Evolutionary conservation across 2,113 vertebrate species (phyloP).

Genomic region (Channa argus): DNA sequence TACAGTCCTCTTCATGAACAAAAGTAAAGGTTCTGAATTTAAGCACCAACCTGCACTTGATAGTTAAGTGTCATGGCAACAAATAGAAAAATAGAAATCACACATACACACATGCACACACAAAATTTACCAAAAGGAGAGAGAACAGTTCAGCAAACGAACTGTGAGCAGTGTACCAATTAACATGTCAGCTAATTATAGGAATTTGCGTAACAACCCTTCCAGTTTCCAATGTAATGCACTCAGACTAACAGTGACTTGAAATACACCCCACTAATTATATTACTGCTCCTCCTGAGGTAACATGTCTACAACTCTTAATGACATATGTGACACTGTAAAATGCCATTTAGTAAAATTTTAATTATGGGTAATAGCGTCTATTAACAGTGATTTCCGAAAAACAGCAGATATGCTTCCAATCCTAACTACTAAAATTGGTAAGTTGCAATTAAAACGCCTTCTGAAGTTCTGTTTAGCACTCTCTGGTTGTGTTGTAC

Average conservation of each 20-base stretch:
- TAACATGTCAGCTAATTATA: constrained; percentile 76
- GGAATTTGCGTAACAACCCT: constrained; percentile 74
- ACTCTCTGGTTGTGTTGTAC: neutral
- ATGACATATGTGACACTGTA: neutral
- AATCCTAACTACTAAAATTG: neutral
- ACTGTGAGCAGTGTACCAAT: constrained; percentile 62
- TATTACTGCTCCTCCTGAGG: constrained; percentile 25
- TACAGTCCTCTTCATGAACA: constrained; percentile 7
- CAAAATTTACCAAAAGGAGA: constrained; percentile 16
- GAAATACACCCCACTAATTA: constrained; percentile 56
- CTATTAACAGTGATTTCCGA: constrained; percentile 15
- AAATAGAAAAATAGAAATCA: neutral
- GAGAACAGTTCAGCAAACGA: constrained; percentile 13
- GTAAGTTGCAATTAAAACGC: constrained; percentile 14
- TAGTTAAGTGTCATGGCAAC: constrained; percentile 57
- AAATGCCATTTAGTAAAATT: constrained; percentile 28
- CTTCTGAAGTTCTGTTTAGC: neutral
- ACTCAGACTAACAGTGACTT: constrained; percentile 32
- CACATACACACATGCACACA: neutral
- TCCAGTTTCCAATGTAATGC: constrained; percentile 51
- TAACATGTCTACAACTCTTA: constrained; percentile 28
- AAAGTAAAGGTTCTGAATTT: constrained; percentile 33
- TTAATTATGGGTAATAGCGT: constrained; percentile 8
- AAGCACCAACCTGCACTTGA: constrained; percentile 31
- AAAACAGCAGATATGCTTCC: constrained; percentile 8